Base-by-base conservation (phyloP, 2,113 vertebrate genomes). In the Todiramphus chloris region DNA sequence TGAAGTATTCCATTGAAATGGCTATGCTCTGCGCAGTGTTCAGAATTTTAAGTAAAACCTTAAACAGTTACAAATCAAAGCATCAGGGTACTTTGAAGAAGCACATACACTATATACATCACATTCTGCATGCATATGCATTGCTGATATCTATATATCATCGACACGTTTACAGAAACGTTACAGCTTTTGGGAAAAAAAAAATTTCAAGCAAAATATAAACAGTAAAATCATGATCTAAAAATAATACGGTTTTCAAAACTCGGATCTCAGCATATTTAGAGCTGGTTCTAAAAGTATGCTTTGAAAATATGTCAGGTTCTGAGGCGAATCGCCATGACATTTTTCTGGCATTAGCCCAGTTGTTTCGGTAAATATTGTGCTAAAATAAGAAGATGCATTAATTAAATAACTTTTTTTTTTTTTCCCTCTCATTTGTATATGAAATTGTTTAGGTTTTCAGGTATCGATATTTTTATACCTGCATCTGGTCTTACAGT, bases 1-100 rank as follows among this genome's bases (percentile, higher is more conserved):
- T 97, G 96, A 98, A 97, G 89, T 96, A 93, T 83, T 96, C 96
- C 95, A 96, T 95, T 92, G 97, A 96, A 98, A 97, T 60, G 87
- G 83, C 93, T 96, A 69, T 37, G 87, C 87, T 86, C 85, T 73
- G 82, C 2, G 8, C 81, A 78, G 86, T 95, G 96, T 92, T 96
- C 90, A 97, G 97, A 97, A 97, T 97, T 97, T 96, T 97, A 97
- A 97, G 92, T 84, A 92, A 97, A 94, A 96, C 85, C 96, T 98
- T 97, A 97, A 98, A 94, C 87, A 97, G 91, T 96, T 97, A 96
- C 96, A 97, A 97, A 96, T 96, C 88, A 96, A 94, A 89, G 89
- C 88, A 93, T 83, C 27, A 62, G 77, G 84, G 83, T 59, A 94
- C 94, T 94, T 95, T 93, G 95, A 97, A 96, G 96, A 93, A 94